phyloP scores from a whole-genome alignment of 2,888 invertebrate genomes.

The Halictus quadricinctus region DNA sequence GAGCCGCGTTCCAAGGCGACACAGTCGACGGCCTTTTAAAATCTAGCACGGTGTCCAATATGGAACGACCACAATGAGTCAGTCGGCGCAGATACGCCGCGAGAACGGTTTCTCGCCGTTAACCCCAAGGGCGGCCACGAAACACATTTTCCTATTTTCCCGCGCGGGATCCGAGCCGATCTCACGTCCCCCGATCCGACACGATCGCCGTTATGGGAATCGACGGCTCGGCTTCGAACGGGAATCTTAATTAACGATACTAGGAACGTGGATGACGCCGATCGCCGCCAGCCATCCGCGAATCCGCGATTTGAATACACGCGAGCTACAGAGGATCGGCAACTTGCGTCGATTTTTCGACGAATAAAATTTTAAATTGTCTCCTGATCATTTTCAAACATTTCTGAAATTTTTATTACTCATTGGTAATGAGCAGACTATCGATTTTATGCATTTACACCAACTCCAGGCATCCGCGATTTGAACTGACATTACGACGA shows the following conservation, averaged over 20 bases:
- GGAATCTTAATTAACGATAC: conserved; percentile 52
- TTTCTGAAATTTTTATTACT: too few species aligned
- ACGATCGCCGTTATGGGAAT: conserved; percentile 13
- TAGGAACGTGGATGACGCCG: conserved; percentile 26
- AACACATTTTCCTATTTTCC: conserved; percentile 49
- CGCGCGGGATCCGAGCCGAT: not conserved
- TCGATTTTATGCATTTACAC: too few species aligned
- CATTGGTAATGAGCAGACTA: too few species aligned
- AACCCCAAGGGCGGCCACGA: conserved; percentile 45
- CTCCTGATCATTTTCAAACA: too few species aligned
- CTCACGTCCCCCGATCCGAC: not conserved
- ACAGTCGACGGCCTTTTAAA: conserved; percentile 56
- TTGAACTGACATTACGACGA: too few species aligned
- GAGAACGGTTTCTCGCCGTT: conserved; percentile 55
- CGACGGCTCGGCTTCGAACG: conserved; percentile 6
- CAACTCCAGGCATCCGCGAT: too few species aligned
- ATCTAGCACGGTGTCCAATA: conserved; percentile 60
- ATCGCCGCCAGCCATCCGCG: not conserved
- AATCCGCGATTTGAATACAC: not conserved
- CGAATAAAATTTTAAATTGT: too few species aligned
- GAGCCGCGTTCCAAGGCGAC: conserved; percentile 50
- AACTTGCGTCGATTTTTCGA: not conserved
- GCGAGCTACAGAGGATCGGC: not conserved
- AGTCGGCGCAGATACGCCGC: conserved; percentile 40
- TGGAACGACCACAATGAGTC: conserved; percentile 58